Percentiles rank a stretch among this genome's conserved stretches.
These are phyloP conservation scores for Pseudococcus jackbeardsleyi DNA, from an alignment of 2,888 invertebrate species.

Conservation along the genomic window DNA sequence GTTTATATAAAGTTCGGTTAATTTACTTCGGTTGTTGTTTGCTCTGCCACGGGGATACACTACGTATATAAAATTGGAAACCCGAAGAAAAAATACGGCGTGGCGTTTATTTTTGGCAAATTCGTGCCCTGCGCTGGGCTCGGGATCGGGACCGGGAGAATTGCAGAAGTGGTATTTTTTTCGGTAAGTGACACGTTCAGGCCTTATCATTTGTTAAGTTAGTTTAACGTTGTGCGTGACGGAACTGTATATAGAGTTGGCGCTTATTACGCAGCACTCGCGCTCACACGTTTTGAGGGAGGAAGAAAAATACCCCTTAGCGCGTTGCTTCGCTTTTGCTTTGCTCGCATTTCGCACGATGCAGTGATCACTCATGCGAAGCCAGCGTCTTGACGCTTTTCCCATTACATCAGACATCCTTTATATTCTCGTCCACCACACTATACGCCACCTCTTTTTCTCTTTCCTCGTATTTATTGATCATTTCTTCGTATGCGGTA, in stretches of 20 bases:
- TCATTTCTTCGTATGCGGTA: constrained; percentile 43
- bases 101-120: neutral
- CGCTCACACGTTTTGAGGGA: constrained; percentile 59
- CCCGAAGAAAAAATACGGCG: neutral
- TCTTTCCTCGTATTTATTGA: constrained; percentile 33
- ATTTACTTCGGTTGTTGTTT: constrained; percentile 23
- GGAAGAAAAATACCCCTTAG: constrained; percentile 52
- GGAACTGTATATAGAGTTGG: constrained; percentile 61
- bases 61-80: neutral
- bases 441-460: constrained; percentile 17
- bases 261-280: constrained; percentile 59
- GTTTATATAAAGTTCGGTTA: neutral
- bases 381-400: constrained; percentile 64
- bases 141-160: neutral
- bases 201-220: constrained; percentile 63
- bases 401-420: constrained; percentile 62
- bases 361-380: constrained; percentile 64
- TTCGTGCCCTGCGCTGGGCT: neutral
- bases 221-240: constrained; percentile 64
- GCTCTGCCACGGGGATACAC: neutral
- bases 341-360: constrained; percentile 53
- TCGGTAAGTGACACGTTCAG: constrained; percentile 63
- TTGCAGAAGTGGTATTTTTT: constrained; percentile 29
- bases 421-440: constrained; percentile 49
- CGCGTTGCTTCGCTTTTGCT: neutral